phyloP scores from a whole-genome alignment of 2,888 invertebrate species.

The Drosophila falleni region DNA sequence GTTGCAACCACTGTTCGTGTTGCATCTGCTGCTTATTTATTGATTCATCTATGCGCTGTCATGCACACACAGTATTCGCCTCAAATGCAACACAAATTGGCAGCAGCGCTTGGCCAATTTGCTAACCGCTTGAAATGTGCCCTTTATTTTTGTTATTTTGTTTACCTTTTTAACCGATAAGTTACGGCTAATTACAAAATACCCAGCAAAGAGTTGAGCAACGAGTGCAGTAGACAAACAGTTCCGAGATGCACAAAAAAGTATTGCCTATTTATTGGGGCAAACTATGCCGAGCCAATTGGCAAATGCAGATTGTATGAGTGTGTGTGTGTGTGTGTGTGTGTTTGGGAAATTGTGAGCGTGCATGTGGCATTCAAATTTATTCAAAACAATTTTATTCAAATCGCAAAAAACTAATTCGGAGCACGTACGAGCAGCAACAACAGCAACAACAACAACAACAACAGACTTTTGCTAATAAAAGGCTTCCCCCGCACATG shows the following conservation, averaged over 20 bases:
- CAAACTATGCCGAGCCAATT: constrained; percentile 25
- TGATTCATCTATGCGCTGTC: background rate
- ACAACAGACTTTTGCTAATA: constrained; percentile 48
- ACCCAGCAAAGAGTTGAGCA: constrained; percentile 26
- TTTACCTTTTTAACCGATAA: constrained; percentile 24
- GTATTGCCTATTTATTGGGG: constrained; percentile 57
- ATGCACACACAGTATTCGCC: background rate
- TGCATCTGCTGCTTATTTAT: background rate
- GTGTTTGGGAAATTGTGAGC: constrained; percentile 42
- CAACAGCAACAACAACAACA: background rate
- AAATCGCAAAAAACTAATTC: constrained; percentile 80
- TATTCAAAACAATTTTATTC: constrained; percentile 81
- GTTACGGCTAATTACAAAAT: constrained; percentile 47
- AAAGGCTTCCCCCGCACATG: constrained; percentile 46
- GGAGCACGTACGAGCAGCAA: constrained; percentile 65
- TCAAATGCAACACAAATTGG: constrained; percentile 11
- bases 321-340: constrained; percentile 20
- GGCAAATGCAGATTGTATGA: constrained; percentile 6
- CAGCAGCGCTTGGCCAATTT: constrained; percentile 15
- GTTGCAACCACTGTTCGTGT: background rate
- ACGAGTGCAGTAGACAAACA: constrained; percentile 38
- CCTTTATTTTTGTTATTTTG: background rate
- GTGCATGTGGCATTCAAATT: constrained; percentile 74
- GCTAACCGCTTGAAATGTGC: constrained; percentile 19
- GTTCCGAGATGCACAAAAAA: constrained; percentile 40